Evolutionary conservation across 2,113 vertebrate species (phyloP), one percentile per base, ranked within the genome.

Genomic region (Gnathonemus echidnorhynchus): DNA sequence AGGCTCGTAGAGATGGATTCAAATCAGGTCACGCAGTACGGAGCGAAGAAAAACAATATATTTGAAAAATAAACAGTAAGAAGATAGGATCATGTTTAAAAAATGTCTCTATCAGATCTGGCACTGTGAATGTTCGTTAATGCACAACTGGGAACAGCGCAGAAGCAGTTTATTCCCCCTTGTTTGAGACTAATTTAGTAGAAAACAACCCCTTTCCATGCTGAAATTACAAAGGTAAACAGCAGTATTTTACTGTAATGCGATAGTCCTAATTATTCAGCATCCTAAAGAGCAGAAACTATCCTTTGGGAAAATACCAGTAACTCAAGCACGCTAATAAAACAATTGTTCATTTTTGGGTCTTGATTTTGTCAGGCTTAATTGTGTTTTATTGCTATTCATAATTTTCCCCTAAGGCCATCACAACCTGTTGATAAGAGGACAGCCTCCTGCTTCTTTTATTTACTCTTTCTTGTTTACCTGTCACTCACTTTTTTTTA

Each of bases 221-320:
- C 46, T 48, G 89, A 90, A 92, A 90, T 89, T 56, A 89, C 89
- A 31, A 83, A 88, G 85, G 88, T 74, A 90, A 92, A 92, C 91
- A 70, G 35, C 86, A 58, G 66, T 90, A 92, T 90, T 91, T 6
- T 24, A 89, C 89, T 87, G 92, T 88, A 94, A 94, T 70, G 13
- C 7, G 88, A 94, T 92, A 91, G 91, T 49, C 70, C 42, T 92
- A 92, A 94, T 92, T 92, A 93, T 92, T 91, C 91, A 92, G 92
- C 90, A 87, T 90, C 90, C 90, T 91, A 92, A 93, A 92, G 77
- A 88, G 91, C 88, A 92, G 90, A 90, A 91, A 92, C 92, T 90
- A 90, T 90, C 87, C 90, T 90, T 92, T 90, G 66, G 90, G 93
- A 86, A 93, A 94, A 94, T 90, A 92, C 93, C 92, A 90, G 92